Evolutionary conservation across 2,888 invertebrate genomes (phyloP), one percentile per base, ranked within the genome.

Genomic region (Cheilosia grossa): DNA sequence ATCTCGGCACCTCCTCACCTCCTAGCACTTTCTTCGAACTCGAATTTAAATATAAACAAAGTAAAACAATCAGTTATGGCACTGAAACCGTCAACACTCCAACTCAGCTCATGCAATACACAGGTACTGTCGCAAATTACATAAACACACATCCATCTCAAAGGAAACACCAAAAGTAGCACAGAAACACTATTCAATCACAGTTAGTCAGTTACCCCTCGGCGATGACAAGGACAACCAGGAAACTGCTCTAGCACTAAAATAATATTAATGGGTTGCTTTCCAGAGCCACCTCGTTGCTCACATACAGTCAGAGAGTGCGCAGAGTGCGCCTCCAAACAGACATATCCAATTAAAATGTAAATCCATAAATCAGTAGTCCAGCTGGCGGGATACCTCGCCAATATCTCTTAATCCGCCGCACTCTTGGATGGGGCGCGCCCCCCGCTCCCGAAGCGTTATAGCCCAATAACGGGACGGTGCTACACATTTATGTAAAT

Each of bases 331-430:
- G 42, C 64, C 77, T 70, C 69, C 74, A n/a, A 74, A 74, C 83
- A 70, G 59, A 70, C 69, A 83, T 80, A 83, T 83, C 80, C 80
- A 83, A 83, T 83, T 83, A 83, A 83, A 79, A 83, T 74, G 74
- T 83, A 70, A 74, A 79, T 80, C 74, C 79, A 83, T 83, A 83
- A 83, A 83, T 83, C 83, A 83, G 83, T 80, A 83, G 83, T 80
- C 64, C 83, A 70, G 54, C 64, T 83, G 80, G 80, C 74, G 69
- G 79, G 69, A 74, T 69, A 66, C 79, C 69, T 64, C 47, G 83
- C 58, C 64, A 70, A 56, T 80, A 83, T 83, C 80, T 83, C 83
- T 83, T 80, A 83, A 83, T 83, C 80, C 63, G 63, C 49, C 1
- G 27, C 66, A 58, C 56, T 83, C 63, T 61, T 56, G 40, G 67